Evolutionary conservation across 2,888 invertebrate genomes (phyloP), one percentile per base, ranked within the genome.

Genomic region (Dinocampus coccinellae): DNA sequence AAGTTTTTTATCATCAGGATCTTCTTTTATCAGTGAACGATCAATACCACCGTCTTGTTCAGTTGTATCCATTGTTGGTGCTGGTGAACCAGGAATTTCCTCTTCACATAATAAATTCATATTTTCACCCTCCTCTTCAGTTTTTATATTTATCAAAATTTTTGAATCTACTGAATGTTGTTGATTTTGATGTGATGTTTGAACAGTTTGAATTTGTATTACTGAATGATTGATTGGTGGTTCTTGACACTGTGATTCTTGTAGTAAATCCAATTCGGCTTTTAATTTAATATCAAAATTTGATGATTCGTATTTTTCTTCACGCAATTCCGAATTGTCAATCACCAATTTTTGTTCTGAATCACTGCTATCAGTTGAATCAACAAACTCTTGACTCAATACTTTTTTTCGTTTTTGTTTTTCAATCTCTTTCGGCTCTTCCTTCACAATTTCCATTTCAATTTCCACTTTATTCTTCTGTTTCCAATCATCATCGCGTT

Each of bases 71-170:
- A 85, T 85, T 60, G 92, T 91, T 0, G 95, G 94, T 58, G 94
- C 94, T 3, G 96, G 96, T 84, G 95, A 96, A 24, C 96, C 94
- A 0, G 96, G 97, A 83, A 97, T 96, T 29, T 95, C 96, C 88
- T 97, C 97, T 85, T 95, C 95, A 86, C 97, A 97, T 11, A 96
- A 88, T 77, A 95, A 88, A 77, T 93, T 92, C 78, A 91, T 91
- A 76, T 93, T 92, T 85, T 94, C 94, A 47, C 89, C 88, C 73
- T 89, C 90, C 65, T 90, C 89, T 52, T 90, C 90, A 88, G 76
- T 69, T 62, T 81, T 85, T 75, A 61, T 66, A 63, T 61, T 75
- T 69, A 67, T 70, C 11, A 72, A 39, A n/a, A 71, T 66, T 72
- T 78, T 80, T 64, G 53, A 52, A 24, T 69, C 74, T 16, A 42